phyloP scores from a whole-genome alignment of 1,140 invertebrate species.

The Octopus sinensis region DNA sequence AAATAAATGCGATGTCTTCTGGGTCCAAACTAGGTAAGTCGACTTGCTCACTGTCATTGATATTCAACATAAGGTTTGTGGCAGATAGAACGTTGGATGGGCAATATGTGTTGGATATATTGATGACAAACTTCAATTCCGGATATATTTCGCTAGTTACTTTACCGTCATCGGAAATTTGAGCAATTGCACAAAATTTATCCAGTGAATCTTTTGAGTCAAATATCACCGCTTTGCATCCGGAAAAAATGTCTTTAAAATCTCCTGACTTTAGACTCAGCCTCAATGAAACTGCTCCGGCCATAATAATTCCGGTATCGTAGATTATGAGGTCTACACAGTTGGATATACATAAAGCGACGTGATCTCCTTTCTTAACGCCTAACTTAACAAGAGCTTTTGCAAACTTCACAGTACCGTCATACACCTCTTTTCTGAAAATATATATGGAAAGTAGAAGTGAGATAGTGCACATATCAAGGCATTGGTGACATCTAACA shows the following conservation, averaged over 20 bases:
- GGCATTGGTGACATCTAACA: too few species aligned
- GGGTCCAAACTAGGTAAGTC: constrained; percentile 11
- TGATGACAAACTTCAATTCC: neutral
- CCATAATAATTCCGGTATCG: neutral
- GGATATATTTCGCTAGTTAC: neutral
- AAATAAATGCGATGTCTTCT: constrained; percentile 7
- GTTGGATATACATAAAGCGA: constrained; percentile 11
- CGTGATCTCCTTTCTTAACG: neutral
- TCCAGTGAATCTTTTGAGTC: neutral
- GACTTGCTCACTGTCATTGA: neutral
- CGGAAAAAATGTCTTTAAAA: neutral
- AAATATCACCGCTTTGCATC: neutral
- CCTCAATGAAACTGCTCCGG: neutral
- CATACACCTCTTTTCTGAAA: constrained; percentile 6
- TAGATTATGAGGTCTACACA: neutral
- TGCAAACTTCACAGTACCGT: neutral
- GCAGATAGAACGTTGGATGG: neutral
- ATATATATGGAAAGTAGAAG: neutral
- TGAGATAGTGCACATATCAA: too few species aligned
- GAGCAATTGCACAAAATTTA: neutral
- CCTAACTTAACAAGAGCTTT: neutral
- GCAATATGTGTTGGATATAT: too few species aligned
- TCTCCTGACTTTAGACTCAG: neutral
- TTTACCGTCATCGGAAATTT: neutral
- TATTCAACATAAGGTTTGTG: neutral